Evolutionary conservation across 1,140 invertebrate genomes (phyloP).

Genomic region (Megathymus violae): DNA sequence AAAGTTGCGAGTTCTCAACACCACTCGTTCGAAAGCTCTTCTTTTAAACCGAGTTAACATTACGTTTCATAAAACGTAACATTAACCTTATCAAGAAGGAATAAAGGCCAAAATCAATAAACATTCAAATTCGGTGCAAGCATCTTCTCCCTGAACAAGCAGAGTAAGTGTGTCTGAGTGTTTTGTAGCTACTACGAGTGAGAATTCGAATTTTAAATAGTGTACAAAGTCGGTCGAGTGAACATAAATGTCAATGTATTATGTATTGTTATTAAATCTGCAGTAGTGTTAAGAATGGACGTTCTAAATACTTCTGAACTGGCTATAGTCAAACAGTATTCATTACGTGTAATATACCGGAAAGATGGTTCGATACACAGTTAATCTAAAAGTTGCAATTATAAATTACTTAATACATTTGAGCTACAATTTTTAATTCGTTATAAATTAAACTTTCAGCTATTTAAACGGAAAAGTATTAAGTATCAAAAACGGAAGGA

Average conservation of each 20-base stretch:
- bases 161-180: slow-evolving; percentile 27
- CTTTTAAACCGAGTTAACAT: background rate
- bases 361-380: background rate
- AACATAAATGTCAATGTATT: slow-evolving; percentile 13
- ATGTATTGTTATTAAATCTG: slow-evolving; percentile 4
- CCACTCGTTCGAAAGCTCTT: slow-evolving; percentile 11
- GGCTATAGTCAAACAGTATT: slow-evolving; percentile 8
- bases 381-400: no score
- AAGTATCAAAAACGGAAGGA: no score
- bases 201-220: slow-evolving; percentile 26
- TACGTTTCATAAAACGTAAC: background rate
- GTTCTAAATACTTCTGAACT: slow-evolving; percentile 18
- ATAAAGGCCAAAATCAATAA: slow-evolving; percentile 8
- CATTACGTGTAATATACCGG: background rate
- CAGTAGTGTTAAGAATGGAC: no score
- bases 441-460: no score
- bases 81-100: background rate
- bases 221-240: background rate
- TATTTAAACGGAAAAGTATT: no score
- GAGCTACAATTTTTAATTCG: no score
- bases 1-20: slow-evolving; percentile 22
- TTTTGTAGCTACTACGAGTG: background rate
- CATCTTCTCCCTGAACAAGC: background rate
- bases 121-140: background rate
- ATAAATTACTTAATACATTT: no score